A percentile compares a stretch with the other conserved stretches of the same genome.
phyloP scores from a whole-genome alignment of 2,888 invertebrate genomes.

The Cryptocephalus primarius region DNA sequence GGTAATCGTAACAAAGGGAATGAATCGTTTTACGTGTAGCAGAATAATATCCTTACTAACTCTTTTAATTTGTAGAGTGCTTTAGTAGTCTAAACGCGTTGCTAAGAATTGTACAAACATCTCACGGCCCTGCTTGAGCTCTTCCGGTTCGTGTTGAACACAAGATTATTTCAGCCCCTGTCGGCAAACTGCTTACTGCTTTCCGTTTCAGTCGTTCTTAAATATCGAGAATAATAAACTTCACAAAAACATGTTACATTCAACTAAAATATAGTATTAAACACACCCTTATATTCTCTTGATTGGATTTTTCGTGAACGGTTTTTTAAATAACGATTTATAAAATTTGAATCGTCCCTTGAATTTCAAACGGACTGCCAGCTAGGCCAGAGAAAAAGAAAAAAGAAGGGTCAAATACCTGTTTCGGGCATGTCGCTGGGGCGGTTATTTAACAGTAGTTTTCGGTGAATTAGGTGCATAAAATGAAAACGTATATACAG shows the following conservation, averaged over 20 bases:
- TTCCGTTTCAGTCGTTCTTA: conserved; percentile 12
- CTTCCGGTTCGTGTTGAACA: conserved; percentile 27
- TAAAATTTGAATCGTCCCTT: background rate
- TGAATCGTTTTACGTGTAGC: background rate
- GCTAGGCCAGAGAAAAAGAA: no score
- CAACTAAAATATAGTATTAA: background rate
- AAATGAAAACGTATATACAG: no score
- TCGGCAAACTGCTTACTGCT: conserved; percentile 14
- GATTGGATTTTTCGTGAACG: background rate
- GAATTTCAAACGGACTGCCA: no score
- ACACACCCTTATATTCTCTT: background rate
- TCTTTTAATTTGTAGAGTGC: conserved; percentile 23
- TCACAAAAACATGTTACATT: conserved; percentile 11
- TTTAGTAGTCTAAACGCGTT: conserved; percentile 30
- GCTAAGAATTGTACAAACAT: conserved; percentile 24
- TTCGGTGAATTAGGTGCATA: no score
- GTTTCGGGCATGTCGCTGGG: no score
- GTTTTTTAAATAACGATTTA: background rate
- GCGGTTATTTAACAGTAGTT: no score
- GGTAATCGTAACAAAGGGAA: no score
- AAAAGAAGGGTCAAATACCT: no score
- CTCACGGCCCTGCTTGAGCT: conserved; percentile 24
- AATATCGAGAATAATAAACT: conserved; percentile 16
- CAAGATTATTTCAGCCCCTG: conserved; percentile 23
- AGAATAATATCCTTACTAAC: background rate